Percentiles rank a stretch among this genome's conserved stretches.
Conservation (phyloP, 2,888 invertebrate genomes). For the Xiphydria camelus region DNA sequence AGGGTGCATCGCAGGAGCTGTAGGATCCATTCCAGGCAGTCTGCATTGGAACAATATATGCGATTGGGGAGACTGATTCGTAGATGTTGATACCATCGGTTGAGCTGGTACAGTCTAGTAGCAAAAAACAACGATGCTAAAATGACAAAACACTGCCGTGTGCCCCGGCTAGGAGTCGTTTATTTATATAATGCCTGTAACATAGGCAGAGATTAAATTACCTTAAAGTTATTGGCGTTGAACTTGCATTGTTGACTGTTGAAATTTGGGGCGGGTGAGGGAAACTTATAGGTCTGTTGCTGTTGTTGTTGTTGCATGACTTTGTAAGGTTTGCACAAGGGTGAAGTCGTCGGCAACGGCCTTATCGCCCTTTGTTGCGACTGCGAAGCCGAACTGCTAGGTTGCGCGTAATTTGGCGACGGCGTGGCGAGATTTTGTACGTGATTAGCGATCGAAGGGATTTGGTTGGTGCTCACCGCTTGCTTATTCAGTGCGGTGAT, state of each 20-base stretch:
- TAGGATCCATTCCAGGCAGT: slow-evolving; percentile 48
- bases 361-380: slow-evolving; percentile 37
- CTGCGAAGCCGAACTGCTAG: slow-evolving; percentile 29
- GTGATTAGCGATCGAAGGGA: slow-evolving; percentile 29
- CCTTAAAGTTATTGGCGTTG: slow-evolving; percentile 42
- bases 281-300: slow-evolving; percentile 47
- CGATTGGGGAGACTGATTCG: slow-evolving; percentile 41
- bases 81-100: slow-evolving; percentile 42
- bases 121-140: background rate
- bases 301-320: slow-evolving; percentile 37
- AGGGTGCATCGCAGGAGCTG: slow-evolving; percentile 45
- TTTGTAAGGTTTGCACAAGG: slow-evolving; percentile 44
- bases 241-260: slow-evolving; percentile 49
- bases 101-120: slow-evolving; percentile 39
- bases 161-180: too few relatives aligned
- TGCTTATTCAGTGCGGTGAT: slow-evolving; percentile 22
- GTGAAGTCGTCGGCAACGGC: slow-evolving; percentile 35
- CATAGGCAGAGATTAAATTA: slow-evolving; percentile 26
- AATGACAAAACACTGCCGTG: too few relatives aligned
- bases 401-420: slow-evolving; percentile 34
- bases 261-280: slow-evolving; percentile 40
- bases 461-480: slow-evolving; percentile 24
- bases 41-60: slow-evolving; percentile 48
- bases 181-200: too few relatives aligned
- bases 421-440: slow-evolving; percentile 35